phyloP scores from a whole-genome alignment of 2,888 invertebrate species.

The Eupithecia exiguata region DNA sequence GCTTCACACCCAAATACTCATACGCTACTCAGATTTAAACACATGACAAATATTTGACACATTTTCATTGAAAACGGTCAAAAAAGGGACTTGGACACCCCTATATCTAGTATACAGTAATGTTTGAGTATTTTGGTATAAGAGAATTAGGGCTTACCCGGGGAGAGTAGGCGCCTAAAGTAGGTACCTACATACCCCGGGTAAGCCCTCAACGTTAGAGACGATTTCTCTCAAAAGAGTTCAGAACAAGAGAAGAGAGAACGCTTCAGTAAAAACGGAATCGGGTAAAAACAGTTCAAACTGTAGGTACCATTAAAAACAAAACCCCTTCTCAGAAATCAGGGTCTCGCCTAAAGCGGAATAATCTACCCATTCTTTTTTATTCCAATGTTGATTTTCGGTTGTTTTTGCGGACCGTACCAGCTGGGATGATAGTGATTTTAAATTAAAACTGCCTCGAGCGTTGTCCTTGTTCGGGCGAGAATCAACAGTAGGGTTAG shows the following conservation, averaged over 20 bases:
- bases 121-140: no score
- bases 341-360: constrained; percentile 22
- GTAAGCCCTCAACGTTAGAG: neutral
- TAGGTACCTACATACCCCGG: no score
- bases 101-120: no score
- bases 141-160: neutral
- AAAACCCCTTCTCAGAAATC: neutral
- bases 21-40: no score
- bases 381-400: constrained; percentile 13
- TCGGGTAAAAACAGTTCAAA: neutral
- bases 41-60: no score
- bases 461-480: constrained; percentile 65
- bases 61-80: no score
- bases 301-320: neutral
- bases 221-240: neutral
- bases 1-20: no score
- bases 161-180: neutral
- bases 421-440: constrained; percentile 64
- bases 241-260: no score
- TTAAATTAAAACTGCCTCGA: constrained; percentile 75
- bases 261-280: neutral
- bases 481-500: constrained; percentile 33
- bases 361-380: constrained; percentile 43
- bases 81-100: no score
- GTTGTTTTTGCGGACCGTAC: constrained; percentile 58